Evolutionary conservation across 2,888 invertebrate species (phyloP).

Genomic region (Tenthredo livida): DNA sequence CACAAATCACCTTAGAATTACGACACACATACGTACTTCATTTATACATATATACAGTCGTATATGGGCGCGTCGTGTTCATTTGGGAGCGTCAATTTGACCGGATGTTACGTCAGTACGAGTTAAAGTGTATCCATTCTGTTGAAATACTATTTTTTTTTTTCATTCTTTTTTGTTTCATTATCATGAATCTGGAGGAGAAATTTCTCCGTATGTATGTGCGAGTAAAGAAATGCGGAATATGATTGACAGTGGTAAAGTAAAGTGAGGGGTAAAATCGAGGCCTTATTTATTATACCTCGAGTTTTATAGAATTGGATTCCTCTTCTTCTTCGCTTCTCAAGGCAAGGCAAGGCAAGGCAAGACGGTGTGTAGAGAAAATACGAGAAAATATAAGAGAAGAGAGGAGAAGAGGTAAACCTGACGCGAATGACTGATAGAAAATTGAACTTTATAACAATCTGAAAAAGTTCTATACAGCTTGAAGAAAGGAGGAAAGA

Average conservation of each 20-base stretch:
- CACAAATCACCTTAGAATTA: background rate
- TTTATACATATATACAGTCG: background rate
- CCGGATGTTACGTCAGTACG: constrained; percentile 34
- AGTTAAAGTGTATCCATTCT: background rate
- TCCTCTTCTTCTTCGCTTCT: background rate
- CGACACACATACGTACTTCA: background rate
- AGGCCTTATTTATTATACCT: constrained; percentile 62
- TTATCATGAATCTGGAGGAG: background rate
- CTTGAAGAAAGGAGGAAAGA: too few relatives aligned
- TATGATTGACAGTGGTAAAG: constrained; percentile 11
- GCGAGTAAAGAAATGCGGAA: background rate
- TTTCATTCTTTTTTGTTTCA: background rate
- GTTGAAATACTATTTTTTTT: background rate
- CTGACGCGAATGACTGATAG: constrained; percentile 64
- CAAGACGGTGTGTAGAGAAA: too few relatives aligned
- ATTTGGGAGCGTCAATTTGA: constrained; percentile 33
- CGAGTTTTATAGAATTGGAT: constrained; percentile 58
- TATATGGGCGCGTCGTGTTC: constrained; percentile 11
- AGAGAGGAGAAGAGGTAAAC: background rate
- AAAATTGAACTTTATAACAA: constrained; percentile 62
- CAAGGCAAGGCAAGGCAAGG: too few relatives aligned
- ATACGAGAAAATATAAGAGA: background rate
- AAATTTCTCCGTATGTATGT: background rate
- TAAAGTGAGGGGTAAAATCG: constrained; percentile 5
- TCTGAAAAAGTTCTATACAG: constrained; percentile 31